Base-by-base conservation (phyloP, 2,888 invertebrate genomes). In the Rhogogaster chlorosoma region DNA sequence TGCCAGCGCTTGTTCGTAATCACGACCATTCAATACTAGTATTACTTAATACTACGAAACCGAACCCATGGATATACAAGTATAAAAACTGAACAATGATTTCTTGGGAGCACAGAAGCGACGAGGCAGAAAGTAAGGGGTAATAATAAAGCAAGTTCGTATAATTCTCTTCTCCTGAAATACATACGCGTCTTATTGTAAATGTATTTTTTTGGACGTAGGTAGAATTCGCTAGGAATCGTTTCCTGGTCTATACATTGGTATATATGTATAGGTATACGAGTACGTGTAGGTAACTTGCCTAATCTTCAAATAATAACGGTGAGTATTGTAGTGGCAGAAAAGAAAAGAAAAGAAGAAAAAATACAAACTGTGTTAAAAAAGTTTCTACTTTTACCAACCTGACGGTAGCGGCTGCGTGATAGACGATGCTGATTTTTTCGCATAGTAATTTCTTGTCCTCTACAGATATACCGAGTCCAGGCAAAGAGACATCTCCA, bases 371-470 rank as follows among this genome's bases (percentile, higher is more conserved):
- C n/a, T n/a, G 15, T 38, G 71, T 73, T 42, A 42, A n/a, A 61
- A 15, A 36, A 22, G 12, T 36, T 38, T 10, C 36, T 18, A 42
- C 10, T 84, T 67, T 29, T n/a, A 70, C 78, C 53, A 86, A 93
- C 93, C 93, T 91, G 85, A 93, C 96, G 78, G 93, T 93, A 4
- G 93, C 93, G 26, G 93, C 93, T 32, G 88, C 95, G 91, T 99
- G 99, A 91, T 98, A 97, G n/a, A 99, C 96, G 61, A 99, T 95
- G 83, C 97, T 94, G 0, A 98, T 96, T 86, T 97, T 96, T 0
- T 97, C 95, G 29, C 94, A 93, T 4, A 98, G 90, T 88, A 94
- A 93, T 88, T 95, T 92, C 85, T 97, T 95, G 91, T 98, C 96
- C 22, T 95, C 94, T 0, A 94, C 92, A 1, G 96, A 96, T 77